Evolutionary conservation across 2,888 invertebrate genomes (phyloP), one percentile per base, ranked within the genome.

Genomic region (Drosophila kanekoi): DNA sequence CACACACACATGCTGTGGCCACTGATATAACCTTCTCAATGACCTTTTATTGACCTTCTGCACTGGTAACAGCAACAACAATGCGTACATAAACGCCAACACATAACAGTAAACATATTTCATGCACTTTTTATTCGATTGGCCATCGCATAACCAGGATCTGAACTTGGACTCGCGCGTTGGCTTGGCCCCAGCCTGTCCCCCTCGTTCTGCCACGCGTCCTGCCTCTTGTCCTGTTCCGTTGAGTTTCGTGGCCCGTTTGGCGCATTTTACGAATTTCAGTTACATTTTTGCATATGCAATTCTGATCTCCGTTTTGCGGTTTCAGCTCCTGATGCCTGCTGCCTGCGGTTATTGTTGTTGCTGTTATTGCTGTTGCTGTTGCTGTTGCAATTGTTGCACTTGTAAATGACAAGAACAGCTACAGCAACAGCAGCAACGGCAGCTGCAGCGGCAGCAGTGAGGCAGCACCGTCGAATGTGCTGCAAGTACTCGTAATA

Each of bases 271-370:
- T 63, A 47, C 69, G 83, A 79, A 82, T 82, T 79, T 79, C 79
- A 72, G 79, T 79, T 79, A 83, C 78, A 81, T 83, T 81, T 81
- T 81, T 81, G 81, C 81, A 81, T 81, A 81, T 81, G 81, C 84
- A 83, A 81, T 81, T 77, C 79, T 82, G 79, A 79, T 79, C 79
- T 82, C 77, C 82, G 83, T 65, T 83, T 81, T 81, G 81, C 66
- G 81, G 81, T 81, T 83, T 57, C 79, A 79, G 72, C 72, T 72
- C 64, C 63, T 49, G 64, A 63, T 63, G 63, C 37, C 62, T 45
- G 57, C 53, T 59, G 78, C 63, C 62, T 79, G 76, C 59, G 43
- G 52, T 40, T 59, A 18, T 56, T 54, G 51, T 23, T 56, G 40
- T 23, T 56, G 32, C 18, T 33, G 49, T 38, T 52, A 32, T 9